Evolutionary conservation across 2,888 invertebrate genomes (phyloP), one percentile per base, ranked within the genome.

Genomic region (Encarsia formosa): DNA sequence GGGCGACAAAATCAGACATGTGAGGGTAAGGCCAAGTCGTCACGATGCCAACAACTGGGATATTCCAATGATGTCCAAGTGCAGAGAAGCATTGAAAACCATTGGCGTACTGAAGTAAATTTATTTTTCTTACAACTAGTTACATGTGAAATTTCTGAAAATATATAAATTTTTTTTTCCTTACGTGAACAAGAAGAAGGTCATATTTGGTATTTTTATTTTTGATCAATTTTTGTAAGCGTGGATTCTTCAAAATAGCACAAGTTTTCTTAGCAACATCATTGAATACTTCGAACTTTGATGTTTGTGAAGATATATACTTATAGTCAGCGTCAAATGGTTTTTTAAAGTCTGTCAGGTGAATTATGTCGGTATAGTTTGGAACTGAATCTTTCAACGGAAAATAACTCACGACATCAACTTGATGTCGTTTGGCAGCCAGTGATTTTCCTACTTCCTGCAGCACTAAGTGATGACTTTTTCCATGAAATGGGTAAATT

Each of bases 391-490:
- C 59, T 45, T 68, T 66, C 23, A 63, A 48, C 0, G 73, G 70
- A 41, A 72, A 69, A 37, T 69, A 65, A 42, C 71, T 65, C 6
- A 69, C 54, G 1, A 71, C 61, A 34, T 70, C 70, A 6, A 78
- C 72, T 52, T 75, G 71, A 56, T 79, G 79, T 1, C 79, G 76
- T 19, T 70, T 63, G 5, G 64, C 58, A 4, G 77, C 65, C 2
- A 79, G 67, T 35, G 74, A 75, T 43, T 69, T 70, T 18, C 76
- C 67, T 32, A 79, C 48, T 1, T 74, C 63, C 37, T 68, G 71
- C 46, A 73, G 71, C 70, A 78, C 75, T 60, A 75, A 75, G 23
- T 70, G 73, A 49, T 79, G 79, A 43, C 78, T 78, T 51, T 68
- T 75, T 2, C 72, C 74, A 11, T 74, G 72, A 46, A 76, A 74